Base-by-base conservation (phyloP, 2,113 vertebrate species). In the Xiphophorus maculatus region DNA sequence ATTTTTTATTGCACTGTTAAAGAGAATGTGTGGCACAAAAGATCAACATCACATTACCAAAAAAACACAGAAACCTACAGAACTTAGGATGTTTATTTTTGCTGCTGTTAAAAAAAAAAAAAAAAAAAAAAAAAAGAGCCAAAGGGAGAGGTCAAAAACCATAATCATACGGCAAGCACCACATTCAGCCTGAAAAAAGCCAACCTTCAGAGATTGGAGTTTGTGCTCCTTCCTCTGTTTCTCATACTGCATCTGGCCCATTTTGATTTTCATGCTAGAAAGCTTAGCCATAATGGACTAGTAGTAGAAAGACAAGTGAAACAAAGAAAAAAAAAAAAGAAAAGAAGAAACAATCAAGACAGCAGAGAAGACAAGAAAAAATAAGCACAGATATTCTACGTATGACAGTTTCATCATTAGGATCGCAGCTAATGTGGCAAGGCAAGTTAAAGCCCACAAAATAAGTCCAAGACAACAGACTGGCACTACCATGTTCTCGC, bases 261-360 rank as follows among this genome's bases (percentile, higher is more conserved):
- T 96, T 94, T 96, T 98, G 96, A 99, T 97, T 98, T 98, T 99
- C 97, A 98, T 96, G 94, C 98, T 99, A 96, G 97, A 98, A 93
- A 98, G 96, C 94, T 98, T 99, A 92, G 98, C 98, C 98, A 98
- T 99, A 96, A 99, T 91, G 82, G 95, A 97, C 98, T 99, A 95
- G 94, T 87, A 91, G 95, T 80, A 93, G 90, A 92, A 87, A 86
- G 77, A 83, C 67, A 81, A 91, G 79, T 74, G 90, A 80, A 80
- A 73, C 77, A 88, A 92, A 65, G 77, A 83, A 88, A 83, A 87
- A 89, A n/a, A 89, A 64, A 83, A 84, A 87, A 85, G 5, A 17
- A 48, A 48, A 15, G 70, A 66, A 86, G 75, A 87, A 66, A 84
- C 74, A 69, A 48, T 48, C 44, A 48, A 48, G 44, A 88, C 78